Base-by-base conservation (phyloP, 2,113 vertebrate species). In the Ailuropoda melanoleuca region DNA sequence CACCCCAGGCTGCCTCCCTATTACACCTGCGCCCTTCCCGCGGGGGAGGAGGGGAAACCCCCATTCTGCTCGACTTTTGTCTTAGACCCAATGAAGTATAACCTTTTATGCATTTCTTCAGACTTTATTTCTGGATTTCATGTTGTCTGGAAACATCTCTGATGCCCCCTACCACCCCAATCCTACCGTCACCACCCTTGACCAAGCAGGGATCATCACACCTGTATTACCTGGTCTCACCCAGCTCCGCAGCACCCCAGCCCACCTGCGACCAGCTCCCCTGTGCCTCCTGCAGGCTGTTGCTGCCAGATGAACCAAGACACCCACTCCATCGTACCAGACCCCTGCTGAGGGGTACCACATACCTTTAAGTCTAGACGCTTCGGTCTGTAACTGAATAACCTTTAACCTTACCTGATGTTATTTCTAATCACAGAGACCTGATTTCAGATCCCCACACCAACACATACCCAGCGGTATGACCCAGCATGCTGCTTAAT, bases 171-270 rank as follows among this genome's bases (percentile, higher is more conserved):
- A 34, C 24, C 24, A 15, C 70, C 46, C 81, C 37, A 37, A 15
- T 21, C 23, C 81, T 39, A 11, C 6, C 0, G 1, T 9, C 18
- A 14, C 21, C 14, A 4, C 29, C 74, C 29, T 31, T 34, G 43
- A 62, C 74, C 24, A 12, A 31, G 6, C 48, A 11, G 23, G 1
- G 15, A 9, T 24, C 31, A 70, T 60, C 83, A 12, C 53, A 31
- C 0, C 77, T 26, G 5, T 1, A 8, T 31, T 14, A 26, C 34
- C 13, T 0, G 6, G 12, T n/a, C 66, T 60, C 50, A 7, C 34
- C 34, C n/a, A 11, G 93, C 24, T 8, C n/a, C 46, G 19, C 8
- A 6, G 21, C 23, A 4, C 39, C 26, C 34, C 84, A 11, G 29
- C 19, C 34, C 23, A 8, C 17, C 10, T 21, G 3, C n/a, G 18